Evolutionary conservation across 1,140 invertebrate species (phyloP), one percentile per base, ranked within the genome.

Genomic region (Cotesia glomerata): DNA sequence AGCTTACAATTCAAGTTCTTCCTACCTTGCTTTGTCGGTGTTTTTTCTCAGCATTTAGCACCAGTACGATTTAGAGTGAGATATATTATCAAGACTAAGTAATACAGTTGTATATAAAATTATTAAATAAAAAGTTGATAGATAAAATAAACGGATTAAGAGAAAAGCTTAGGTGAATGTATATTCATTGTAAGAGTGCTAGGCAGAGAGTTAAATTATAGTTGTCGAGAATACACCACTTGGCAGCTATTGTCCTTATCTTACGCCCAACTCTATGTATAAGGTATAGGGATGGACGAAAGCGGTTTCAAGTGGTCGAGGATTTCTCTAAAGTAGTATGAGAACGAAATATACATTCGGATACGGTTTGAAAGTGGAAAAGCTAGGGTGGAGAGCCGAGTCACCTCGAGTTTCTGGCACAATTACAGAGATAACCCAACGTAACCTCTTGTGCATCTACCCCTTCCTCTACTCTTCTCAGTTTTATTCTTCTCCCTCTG

Each of bases 221-320:
- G 69, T 64, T 61, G 39, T 65, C 66, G 62, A 71, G 70, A 76
- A 69, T 62, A 74, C 54, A 69, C 62, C 75, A 74, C 77, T 77
- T 79, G 75, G 75, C 78, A 79, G 76, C 77, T 75, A 78, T 78
- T 76, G 74, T 80, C 74, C 74, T 79, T 79, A 79, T 77, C 77
- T 69, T 45, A 36, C 70, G 51, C 63, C 45, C 9, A 18, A 35
- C 36, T 35, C 11, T 8, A 11, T 16, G 35, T 52, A 13, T 32
- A 45, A 65, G 3, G 26, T 39, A 65, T 39, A 54, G 63, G 69
- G 62, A 65, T 54, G 63, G 32, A 72, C 64, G 63, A 72, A 54
- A 65, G 59, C 32, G 62, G 51, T 52, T 67, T 54, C 63, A 72
- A 66, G 62, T 66, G 70, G 70, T 65, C 51, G 62, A 65, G 52